Percentiles rank a stretch among this genome's conserved stretches.
phyloP scores from a whole-genome alignment of 2,797 vertebrate genomes.

The Alcedo quadribrachys region DNA sequence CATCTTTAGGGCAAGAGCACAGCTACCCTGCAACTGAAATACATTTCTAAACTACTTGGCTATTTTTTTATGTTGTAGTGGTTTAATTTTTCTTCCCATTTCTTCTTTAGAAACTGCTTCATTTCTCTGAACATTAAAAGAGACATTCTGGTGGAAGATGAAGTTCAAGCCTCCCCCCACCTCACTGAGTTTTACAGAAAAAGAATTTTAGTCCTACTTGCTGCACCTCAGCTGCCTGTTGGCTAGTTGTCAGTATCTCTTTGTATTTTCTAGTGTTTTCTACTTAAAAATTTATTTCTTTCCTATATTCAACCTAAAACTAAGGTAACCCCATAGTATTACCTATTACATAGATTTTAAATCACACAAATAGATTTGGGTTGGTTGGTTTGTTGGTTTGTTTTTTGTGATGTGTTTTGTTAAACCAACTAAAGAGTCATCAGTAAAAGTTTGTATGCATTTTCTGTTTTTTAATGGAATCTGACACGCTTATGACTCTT shows the following conservation, averaged over 20 bases:
- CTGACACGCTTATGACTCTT: neutral
- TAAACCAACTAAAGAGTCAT: neutral
- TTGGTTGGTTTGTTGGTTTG: fast-evolving
- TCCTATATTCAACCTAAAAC: neutral
- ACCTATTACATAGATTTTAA: neutral
- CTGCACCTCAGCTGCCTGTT: neutral
- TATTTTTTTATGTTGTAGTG: neutral
- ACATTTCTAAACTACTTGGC: neutral
- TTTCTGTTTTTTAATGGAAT: neutral
- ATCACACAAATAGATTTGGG: neutral
- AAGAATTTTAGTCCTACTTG: neutral
- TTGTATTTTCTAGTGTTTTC: neutral
- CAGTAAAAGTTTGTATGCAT: neutral
- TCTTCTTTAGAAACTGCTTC: neutral
- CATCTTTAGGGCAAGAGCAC: neutral
- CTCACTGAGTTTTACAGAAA: neutral
- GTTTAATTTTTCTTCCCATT: neutral
- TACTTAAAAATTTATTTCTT: neutral
- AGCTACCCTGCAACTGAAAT: neutral
- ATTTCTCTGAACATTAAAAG: neutral
- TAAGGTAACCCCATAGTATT: neutral
- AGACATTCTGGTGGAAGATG: neutral
- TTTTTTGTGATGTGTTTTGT: neutral
- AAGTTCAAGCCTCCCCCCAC: neutral
- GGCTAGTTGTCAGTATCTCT: neutral